Conservation (phyloP, 2,797 vertebrate genomes). For the Nyctalus aviator region DNA sequence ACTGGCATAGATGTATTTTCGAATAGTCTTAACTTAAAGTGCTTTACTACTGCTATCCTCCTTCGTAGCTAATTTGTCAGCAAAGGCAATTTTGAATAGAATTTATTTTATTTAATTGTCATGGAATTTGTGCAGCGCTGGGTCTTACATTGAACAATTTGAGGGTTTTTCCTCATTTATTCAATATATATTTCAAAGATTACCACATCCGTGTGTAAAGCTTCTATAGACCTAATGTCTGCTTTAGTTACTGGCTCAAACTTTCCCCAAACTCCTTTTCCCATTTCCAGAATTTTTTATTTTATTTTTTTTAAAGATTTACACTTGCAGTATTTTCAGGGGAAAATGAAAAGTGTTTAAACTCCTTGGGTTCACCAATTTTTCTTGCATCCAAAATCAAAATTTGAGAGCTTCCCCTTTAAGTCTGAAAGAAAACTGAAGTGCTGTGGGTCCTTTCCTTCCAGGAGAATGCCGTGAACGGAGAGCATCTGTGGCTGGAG, state of each 20-base stretch:
- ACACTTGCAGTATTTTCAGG: background rate
- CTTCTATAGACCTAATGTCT: background rate
- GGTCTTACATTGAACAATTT: background rate
- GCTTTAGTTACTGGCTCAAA: background rate
- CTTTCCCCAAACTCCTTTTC: background rate
- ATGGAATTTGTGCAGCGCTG: background rate
- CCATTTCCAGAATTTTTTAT: background rate
- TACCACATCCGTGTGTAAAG: background rate
- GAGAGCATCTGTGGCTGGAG: constrained; percentile 98
- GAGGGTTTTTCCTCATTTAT: background rate
- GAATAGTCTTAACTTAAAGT: background rate
- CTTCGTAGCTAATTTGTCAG: background rate
- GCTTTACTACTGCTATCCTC: background rate
- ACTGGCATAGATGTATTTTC: background rate
- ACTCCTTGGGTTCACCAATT: background rate
- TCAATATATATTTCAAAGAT: background rate
- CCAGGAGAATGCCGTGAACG: constrained; percentile 97
- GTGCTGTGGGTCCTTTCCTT: constrained; percentile 56
- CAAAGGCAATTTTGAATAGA: constrained; percentile 19
- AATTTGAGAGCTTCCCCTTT: background rate
- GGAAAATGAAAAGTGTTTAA: background rate
- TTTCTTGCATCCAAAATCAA: background rate
- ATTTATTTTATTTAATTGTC: background rate
- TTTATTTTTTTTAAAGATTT: background rate
- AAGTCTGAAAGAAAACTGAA: constrained; percentile 56